Conservation (phyloP, 2,113 vertebrate genomes). For the Acanthochromis polyacanthus region DNA sequence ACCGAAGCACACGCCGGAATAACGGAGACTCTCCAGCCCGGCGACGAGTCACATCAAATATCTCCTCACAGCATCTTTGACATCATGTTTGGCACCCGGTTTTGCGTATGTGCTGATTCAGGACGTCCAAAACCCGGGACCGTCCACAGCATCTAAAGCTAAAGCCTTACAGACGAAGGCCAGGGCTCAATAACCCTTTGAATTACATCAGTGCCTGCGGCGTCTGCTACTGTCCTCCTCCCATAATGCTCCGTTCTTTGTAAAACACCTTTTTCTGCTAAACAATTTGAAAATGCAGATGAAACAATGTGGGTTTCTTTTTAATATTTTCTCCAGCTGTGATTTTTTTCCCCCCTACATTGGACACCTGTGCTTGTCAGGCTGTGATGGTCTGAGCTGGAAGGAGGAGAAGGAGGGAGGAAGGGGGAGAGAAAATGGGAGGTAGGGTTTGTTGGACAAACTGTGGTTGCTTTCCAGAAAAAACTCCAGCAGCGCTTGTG, state of each 20-base stretch:
- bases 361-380: conserved; percentile 80
- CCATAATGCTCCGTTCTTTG: conserved; percentile 2
- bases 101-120: conserved; percentile 22
- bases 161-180: conserved; percentile 53
- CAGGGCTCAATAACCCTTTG: conserved; percentile 1
- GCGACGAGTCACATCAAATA: conserved; percentile 26
- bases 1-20: conserved; percentile 15
- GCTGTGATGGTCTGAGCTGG: conserved; percentile 61
- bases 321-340: conserved; percentile 52
- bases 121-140: conserved; percentile 8
- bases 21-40: conserved; percentile 15
- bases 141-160: conserved; percentile 26
- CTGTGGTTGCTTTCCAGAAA: conserved; percentile 76
- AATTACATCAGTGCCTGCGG: conserved; percentile 11
- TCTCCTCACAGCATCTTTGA: conserved; percentile 61
- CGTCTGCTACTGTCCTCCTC: conserved; percentile 26
- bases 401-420: conserved; percentile 9
- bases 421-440: conserved; percentile 24
- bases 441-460: conserved; percentile 72
- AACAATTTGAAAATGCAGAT: conserved; percentile 36
- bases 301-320: conserved; percentile 44
- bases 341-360: conserved; percentile 30
- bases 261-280: conserved; percentile 35
- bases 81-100: conserved; percentile 67
- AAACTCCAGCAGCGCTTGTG: conserved; percentile 72